phyloP scores from a whole-genome alignment of 2,888 invertebrate genomes.

The Eulithis prunata region DNA sequence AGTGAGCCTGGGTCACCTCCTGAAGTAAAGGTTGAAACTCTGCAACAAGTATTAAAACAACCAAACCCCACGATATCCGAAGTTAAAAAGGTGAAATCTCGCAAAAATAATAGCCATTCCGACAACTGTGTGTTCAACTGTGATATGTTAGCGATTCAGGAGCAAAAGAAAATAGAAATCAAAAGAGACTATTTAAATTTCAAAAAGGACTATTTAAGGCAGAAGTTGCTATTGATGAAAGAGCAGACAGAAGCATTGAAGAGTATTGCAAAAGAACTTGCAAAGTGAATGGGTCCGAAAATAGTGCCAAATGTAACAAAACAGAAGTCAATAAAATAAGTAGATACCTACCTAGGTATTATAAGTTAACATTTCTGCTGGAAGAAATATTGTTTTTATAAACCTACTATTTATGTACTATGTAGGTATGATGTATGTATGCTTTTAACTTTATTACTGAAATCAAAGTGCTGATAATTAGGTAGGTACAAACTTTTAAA shows the following conservation, averaged over 20 bases:
- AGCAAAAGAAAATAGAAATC: constrained; percentile 67
- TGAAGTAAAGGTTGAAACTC: constrained; percentile 57
- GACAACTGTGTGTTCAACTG: constrained; percentile 67
- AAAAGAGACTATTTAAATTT: constrained; percentile 76
- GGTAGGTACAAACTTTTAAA: too few species aligned
- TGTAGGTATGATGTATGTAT: too few species aligned
- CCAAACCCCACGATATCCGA: constrained; percentile 1
- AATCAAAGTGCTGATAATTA: too few species aligned
- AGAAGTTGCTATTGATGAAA: constrained; percentile 69
- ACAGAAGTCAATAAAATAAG: not conserved
- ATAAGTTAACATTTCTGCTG: not conserved
- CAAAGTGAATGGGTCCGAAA: constrained; percentile 42
- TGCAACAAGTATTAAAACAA: constrained; percentile 23
- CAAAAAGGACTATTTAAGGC: constrained; percentile 73
- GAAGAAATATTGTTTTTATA: not conserved
- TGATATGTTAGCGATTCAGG: constrained; percentile 66
- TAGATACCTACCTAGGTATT: not conserved
- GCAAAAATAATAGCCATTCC: constrained; percentile 50
- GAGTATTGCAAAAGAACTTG: constrained; percentile 70
- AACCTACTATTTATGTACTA: too few species aligned
- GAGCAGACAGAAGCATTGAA: constrained; percentile 77
- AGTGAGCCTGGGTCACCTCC: constrained; percentile 64
- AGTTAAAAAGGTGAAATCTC: constrained; percentile 46
- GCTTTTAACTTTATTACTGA: too few species aligned
- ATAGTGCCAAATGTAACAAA: constrained; percentile 9